Percentiles rank a stretch among this genome's conserved stretches.
Evolutionary conservation across 2,888 invertebrate genomes (phyloP).

Genomic region (Oscheius sp.): DNA sequence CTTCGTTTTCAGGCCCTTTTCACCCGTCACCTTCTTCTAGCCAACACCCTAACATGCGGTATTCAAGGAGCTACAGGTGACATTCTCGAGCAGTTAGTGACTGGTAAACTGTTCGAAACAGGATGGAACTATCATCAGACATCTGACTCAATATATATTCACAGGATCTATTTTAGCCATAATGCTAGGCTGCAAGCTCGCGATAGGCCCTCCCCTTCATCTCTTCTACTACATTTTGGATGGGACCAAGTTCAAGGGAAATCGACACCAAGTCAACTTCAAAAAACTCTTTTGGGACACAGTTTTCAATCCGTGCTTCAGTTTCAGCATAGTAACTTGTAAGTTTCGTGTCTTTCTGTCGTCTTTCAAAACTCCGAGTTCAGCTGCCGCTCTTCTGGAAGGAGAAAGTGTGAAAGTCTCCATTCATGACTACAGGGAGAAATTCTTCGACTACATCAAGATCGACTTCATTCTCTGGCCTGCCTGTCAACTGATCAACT

Average conservation of each 20-base stretch:
- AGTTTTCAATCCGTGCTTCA: constrained; percentile 47
- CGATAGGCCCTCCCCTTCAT: constrained; percentile 52
- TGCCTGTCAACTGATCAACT: constrained; percentile 90
- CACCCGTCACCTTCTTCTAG: constrained; percentile 47
- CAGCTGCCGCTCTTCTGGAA: constrained; percentile 34
- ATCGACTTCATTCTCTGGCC: constrained; percentile 91
- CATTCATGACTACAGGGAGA: constrained; percentile 4
- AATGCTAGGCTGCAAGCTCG: constrained; percentile 52
- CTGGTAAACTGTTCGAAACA: constrained; percentile 45
- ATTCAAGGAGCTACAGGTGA: constrained; percentile 48
- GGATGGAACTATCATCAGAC: constrained; percentile 55
- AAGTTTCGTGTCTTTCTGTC: background rate
- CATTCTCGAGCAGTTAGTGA: constrained; percentile 49
- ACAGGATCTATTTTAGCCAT: constrained; percentile 40
- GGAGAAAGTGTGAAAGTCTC: constrained; percentile 12
- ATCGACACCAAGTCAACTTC: constrained; percentile 36
- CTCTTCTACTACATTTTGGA: constrained; percentile 50
- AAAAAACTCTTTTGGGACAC: constrained; percentile 55
- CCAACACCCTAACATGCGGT: constrained; percentile 50
- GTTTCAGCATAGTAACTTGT: constrained; percentile 53
- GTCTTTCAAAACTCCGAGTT: background rate
- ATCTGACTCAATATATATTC: background rate
- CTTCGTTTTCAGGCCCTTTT: constrained; percentile 33
- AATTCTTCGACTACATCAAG: constrained; percentile 28
- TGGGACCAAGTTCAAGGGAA: constrained; percentile 46